Evolutionary conservation across 2,888 invertebrate genomes (phyloP).

Genomic region (Oscheius sp.): DNA sequence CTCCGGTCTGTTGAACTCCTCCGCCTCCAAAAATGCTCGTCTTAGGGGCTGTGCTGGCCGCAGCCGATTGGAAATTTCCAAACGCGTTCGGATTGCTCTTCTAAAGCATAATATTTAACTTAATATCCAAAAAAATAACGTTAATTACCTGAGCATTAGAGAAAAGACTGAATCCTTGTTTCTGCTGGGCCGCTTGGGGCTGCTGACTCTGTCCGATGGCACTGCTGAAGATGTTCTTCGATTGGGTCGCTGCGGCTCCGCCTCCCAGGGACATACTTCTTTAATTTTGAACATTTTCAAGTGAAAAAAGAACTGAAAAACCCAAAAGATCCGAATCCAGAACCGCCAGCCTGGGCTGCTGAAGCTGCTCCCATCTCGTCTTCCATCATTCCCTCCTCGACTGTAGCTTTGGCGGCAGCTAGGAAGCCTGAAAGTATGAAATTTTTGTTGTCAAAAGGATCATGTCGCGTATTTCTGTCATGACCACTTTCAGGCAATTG

Average conservation of each 20-base stretch:
- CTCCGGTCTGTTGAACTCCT: background rate
- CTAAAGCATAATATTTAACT: conserved; percentile 3
- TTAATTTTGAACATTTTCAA: background rate
- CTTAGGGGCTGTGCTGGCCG: conserved; percentile 1
- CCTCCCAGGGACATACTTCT: conserved; percentile 3
- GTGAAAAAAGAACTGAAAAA: background rate
- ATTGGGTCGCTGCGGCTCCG: background rate
- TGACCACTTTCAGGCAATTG: too few relatives aligned
- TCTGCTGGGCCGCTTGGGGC: background rate
- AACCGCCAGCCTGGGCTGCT: background rate
- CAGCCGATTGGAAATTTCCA: conserved; percentile 10
- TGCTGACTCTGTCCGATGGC: background rate
- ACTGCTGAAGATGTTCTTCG: conserved; percentile 16
- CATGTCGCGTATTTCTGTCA: too few relatives aligned
- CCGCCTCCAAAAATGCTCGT: conserved; percentile 25
- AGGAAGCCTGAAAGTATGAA: conserved; percentile 5
- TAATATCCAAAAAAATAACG: background rate
- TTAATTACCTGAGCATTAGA: conserved; percentile 14
- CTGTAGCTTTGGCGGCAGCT: conserved; percentile 25
- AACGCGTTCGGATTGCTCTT: conserved; percentile 18
- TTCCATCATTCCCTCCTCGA: conserved; percentile 34
- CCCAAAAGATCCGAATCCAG: conserved; percentile 25
- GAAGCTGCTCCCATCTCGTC: conserved; percentile 14
- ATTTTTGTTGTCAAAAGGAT: background rate
- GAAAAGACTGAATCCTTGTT: conserved; percentile 9